Evolutionary conservation across 2,797 vertebrate genomes (phyloP).

Genomic region (Thaleichthys pacificus): DNA sequence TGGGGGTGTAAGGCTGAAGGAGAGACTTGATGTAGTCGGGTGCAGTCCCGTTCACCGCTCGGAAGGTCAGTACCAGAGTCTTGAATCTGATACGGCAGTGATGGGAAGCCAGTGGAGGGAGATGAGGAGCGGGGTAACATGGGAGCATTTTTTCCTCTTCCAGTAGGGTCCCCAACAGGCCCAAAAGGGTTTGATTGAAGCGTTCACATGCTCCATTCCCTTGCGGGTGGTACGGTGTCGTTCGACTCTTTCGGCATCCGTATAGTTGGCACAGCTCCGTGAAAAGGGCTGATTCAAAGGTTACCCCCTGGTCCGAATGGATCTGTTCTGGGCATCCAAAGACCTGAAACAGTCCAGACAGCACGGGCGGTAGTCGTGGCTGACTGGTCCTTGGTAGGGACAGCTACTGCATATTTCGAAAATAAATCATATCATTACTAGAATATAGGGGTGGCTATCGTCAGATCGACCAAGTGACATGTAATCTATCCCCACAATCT

Average conservation of each 20-base stretch:
- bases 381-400: constrained; percentile 11
- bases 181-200: constrained; percentile 9
- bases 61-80: too few relatives aligned
- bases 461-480: constrained; percentile 5
- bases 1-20: too few relatives aligned
- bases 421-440: constrained; percentile 11
- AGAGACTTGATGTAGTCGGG: too few relatives aligned
- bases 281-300: background rate
- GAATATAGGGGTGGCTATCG: constrained; percentile 1
- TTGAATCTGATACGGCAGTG: too few relatives aligned
- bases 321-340: constrained; percentile 10
- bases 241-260: background rate
- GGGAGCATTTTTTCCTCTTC: too few relatives aligned
- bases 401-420: background rate
- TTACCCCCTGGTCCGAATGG: background rate
- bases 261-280: background rate
- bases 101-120: too few relatives aligned
- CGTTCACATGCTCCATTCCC: constrained; percentile 8
- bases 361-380: background rate
- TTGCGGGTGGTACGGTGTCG: constrained; percentile 12
- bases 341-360: background rate
- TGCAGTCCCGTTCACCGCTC: too few relatives aligned
- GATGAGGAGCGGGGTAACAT: too few relatives aligned
- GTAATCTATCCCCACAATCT: constrained; percentile 5
- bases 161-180: too few relatives aligned